Evolutionary conservation across 2,888 invertebrate species (phyloP), one percentile per base, ranked within the genome.

Genomic region (Stenodera caucasica): DNA sequence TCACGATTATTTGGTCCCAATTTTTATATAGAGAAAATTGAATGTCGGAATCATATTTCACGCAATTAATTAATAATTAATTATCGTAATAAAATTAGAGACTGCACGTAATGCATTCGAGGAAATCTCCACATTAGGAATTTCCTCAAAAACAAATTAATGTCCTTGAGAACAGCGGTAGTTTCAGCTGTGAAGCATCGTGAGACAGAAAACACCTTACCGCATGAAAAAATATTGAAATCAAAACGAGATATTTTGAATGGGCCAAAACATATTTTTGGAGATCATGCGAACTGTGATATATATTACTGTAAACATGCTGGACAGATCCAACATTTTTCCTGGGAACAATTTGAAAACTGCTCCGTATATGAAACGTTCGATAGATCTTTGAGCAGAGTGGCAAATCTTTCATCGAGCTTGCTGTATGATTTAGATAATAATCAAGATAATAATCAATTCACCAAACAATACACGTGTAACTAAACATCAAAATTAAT

Each of bases 371-470:
- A 61, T 23, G 18, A 21, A 14, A 12, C 50, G 40, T 33, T 11
- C n/a, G 30, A 52, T 30, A 53, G 29, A 32, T 29, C n/a, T 53
- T 26, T 53, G 12, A 6, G 21, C 33, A 45, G 63, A 35, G 12
- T 63, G 12, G 26, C 61, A 30, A 30, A 62, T 58, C 53, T 66
- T 45, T 55, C 68, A 12, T 54, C 66, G 15, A 69, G 50, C 50
- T 57, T 74, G 14, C 57, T 73, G 4, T 61, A 68, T 54, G 61
- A 74, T 57, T 67, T 71, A 7, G 67, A 70, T 52, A 77, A 67
- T 37, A 75, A 76, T 60, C 49, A 73, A 72, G 58, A 23, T 49
- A 23, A 53, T n/a, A n/a, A n/a, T n/a, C n/a, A n/a, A n/a, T n/a
- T n/a, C n/a, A n/a, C n/a, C n/a, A n/a, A n/a, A n/a, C n/a, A n/a